Conservation (phyloP, 2,888 invertebrate species). For the Hypercompe scribonia region DNA sequence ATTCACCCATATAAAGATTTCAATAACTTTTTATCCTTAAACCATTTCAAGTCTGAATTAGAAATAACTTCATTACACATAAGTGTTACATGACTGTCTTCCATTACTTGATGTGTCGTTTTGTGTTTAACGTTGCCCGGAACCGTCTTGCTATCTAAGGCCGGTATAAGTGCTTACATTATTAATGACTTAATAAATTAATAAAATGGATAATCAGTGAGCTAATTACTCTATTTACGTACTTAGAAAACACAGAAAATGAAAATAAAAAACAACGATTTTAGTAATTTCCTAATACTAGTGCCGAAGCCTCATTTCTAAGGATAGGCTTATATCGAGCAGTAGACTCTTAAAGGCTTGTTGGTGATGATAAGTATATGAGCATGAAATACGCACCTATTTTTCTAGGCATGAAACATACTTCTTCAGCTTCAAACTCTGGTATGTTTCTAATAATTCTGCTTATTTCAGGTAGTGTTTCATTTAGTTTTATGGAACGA, state of each 20-base stretch:
- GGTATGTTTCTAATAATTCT: conserved; percentile 78
- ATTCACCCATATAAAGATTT: conserved; percentile 62
- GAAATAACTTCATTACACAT: conserved; percentile 85
- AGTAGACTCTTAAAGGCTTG: no score
- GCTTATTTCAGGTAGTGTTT: conserved; percentile 78
- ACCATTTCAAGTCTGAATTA: conserved; percentile 85
- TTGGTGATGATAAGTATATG: background rate
- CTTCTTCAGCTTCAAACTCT: conserved; percentile 75
- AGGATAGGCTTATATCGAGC: no score
- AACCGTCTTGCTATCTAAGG: conserved; percentile 23
- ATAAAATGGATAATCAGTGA: background rate
- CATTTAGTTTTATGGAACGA: conserved; percentile 74
- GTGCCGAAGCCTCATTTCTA: no score
- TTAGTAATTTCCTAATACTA: background rate
- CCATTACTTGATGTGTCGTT: conserved; percentile 72
- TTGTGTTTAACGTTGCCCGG: conserved; percentile 33
- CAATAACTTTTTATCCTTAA: conserved; percentile 79
- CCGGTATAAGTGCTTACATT: background rate
- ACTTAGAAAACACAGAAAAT: background rate
- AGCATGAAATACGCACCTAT: conserved; percentile 8
- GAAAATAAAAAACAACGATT: background rate
- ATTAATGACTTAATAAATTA: background rate
- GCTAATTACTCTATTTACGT: background rate
- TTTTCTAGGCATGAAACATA: conserved; percentile 28
- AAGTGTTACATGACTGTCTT: conserved; percentile 84